Base-by-base conservation (phyloP, 2,888 invertebrate species). In the Linnaemya tessellans region DNA sequence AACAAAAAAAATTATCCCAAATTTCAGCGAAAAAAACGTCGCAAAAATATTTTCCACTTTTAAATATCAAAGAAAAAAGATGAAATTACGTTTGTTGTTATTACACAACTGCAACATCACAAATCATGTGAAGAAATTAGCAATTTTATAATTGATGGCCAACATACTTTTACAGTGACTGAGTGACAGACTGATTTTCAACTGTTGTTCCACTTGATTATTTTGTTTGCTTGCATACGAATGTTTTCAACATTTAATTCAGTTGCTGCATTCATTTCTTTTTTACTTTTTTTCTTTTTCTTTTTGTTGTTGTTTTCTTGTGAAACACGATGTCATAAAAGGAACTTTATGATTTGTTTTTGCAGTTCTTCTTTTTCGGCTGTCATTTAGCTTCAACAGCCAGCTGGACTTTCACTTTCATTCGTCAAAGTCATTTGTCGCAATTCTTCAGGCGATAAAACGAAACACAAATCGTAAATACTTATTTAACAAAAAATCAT, bases 381-480 rank as follows among this genome's bases (percentile, higher is more conserved):
- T 54, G 70, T 62, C 71, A 74, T 64, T 67, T 67, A 46, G 25
- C 30, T 65, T 80, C 46, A 70, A 70, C 79, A 82, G 65, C 38
- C 73, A 11, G 49, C 82, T 75, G 70, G 82, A 82, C 85, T 85
- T 85, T 85, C 85, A 85, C 85, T 85, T 85, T 85, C 82, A 85
- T 74, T 75, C 85, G 82, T 79, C 82, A 82, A 82, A 85, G 75
- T 85, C 84, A 84, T 81, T 84, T 84, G 81, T 81, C 67, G 62
- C 77, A 80, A 73, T 74, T 81, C 54, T 70, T 62, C 62, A 64
- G 64, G 64, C 38, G 22, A 75, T 51, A 67, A 56, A 56, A 49
- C 11, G 20, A 62, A 41, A 51, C 25, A 25, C 5, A 62, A 35
- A 46, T 58, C 35, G 67, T 65, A 73, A 71, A 65, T 25, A 58